Conservation (phyloP, 2,797 vertebrate genomes). For the Fratercula arctica region DNA sequence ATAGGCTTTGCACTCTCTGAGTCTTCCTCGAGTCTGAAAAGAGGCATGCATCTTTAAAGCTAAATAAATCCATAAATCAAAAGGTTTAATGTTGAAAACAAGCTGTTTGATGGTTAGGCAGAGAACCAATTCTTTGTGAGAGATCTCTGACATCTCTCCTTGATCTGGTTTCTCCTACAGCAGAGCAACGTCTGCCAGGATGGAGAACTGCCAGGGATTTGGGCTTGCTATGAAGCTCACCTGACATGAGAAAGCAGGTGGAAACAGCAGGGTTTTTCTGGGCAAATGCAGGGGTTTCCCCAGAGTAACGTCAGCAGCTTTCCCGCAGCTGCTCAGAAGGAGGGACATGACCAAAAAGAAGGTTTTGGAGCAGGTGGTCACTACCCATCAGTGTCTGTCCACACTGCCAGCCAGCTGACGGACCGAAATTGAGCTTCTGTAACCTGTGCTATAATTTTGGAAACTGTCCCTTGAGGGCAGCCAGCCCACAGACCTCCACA, state of each 20-base stretch:
- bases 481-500: neutral
- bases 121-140: neutral
- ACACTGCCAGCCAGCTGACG: fast-evolving
- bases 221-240: neutral
- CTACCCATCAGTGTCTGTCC: neutral
- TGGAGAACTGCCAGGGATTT: fast-evolving
- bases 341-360: neutral
- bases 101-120: neutral
- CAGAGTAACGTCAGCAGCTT: neutral
- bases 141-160: neutral
- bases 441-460: neutral
- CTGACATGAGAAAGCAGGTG: neutral
- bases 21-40: neutral
- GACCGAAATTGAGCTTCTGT: neutral
- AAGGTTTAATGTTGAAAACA: neutral
- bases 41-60: neutral
- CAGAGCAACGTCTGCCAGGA: neutral
- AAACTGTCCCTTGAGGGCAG: neutral
- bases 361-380: fast-evolving
- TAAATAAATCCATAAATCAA: neutral
- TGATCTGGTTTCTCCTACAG: neutral
- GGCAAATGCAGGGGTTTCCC: neutral
- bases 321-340: neutral
- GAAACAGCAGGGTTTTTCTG: neutral
- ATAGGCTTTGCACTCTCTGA: neutral